These are phyloP conservation scores for Stegodyphus mimosarum DNA, from an alignment of 1,140 invertebrate genomes.

Conservation along the genomic window DNA sequence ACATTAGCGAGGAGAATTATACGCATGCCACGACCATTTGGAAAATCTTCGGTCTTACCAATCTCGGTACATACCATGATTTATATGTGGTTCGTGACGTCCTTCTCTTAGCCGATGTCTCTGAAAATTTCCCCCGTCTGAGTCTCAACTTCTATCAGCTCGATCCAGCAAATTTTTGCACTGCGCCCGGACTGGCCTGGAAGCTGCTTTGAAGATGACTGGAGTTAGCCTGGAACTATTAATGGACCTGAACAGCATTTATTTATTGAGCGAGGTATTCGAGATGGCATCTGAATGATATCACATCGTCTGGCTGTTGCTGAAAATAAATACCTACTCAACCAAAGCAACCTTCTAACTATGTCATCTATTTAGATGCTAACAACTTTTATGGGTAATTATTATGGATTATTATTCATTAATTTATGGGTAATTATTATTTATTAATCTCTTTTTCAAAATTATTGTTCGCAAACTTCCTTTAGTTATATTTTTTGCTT, in stretches of 20 bases:
- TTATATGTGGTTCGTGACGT: not conserved
- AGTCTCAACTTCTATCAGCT: slow-evolving; percentile 62
- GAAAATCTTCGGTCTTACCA: not conserved
- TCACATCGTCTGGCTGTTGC: slow-evolving; percentile 62
- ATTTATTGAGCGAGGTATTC: slow-evolving; percentile 63
- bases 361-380: slow-evolving; percentile 62
- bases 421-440: too few relatives aligned
- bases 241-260: slow-evolving; percentile 62
- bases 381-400: slow-evolving; percentile 66
- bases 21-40: not conserved
- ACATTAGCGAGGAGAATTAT: not conserved
- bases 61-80: not conserved
- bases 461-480: too few relatives aligned
- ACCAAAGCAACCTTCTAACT: slow-evolving; percentile 48
- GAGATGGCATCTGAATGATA: slow-evolving; percentile 61
- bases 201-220: slow-evolving; percentile 62
- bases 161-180: slow-evolving; percentile 63
- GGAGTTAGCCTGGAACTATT: slow-evolving; percentile 63
- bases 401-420: too few relatives aligned
- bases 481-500: too few relatives aligned
- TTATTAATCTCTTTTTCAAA: too few relatives aligned
- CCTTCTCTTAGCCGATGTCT: slow-evolving; percentile 53
- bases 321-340: slow-evolving; percentile 62
- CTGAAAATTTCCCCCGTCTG: slow-evolving; percentile 64
- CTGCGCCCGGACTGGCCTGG: slow-evolving; percentile 63